Conservation (phyloP, 2,113 vertebrate genomes). For the Xenopus borealis region DNA sequence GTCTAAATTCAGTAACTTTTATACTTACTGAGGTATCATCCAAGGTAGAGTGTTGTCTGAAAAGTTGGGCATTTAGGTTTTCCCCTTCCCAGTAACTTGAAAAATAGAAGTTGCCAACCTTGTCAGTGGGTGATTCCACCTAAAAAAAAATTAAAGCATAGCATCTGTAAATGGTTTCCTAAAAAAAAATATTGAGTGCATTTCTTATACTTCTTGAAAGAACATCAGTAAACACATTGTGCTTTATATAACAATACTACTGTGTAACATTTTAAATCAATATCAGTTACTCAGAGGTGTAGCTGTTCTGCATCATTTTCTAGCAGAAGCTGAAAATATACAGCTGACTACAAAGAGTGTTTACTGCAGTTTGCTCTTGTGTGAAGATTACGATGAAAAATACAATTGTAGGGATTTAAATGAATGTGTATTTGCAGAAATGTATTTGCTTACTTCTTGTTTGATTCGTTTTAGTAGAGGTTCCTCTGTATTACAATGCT, state of each 20-base stretch:
- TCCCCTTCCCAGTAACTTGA: slow-evolving; percentile 85
- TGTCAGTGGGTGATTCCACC: slow-evolving; percentile 86
- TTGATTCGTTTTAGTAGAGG: slow-evolving; percentile 95
- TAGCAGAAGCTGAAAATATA: no score
- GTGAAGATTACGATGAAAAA: neutral
- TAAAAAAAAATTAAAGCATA: slow-evolving; percentile 57
- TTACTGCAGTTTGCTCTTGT: no score
- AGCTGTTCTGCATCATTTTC: no score
- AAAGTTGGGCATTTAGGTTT: slow-evolving; percentile 83
- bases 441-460: slow-evolving; percentile 80
- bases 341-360: no score
- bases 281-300: no score
- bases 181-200: no score
- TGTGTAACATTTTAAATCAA: no score
- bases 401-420: neutral
- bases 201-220: no score
- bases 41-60: slow-evolving; percentile 70
- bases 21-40: slow-evolving; percentile 86
- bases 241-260: no score
- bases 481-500: slow-evolving; percentile 72
- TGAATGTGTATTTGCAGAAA: neutral
- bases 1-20: neutral
- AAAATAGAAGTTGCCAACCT: slow-evolving; percentile 77
- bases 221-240: no score
- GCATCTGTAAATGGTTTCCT: neutral